Evolutionary conservation across 1,140 invertebrate genomes (phyloP), one percentile per base, ranked within the genome.

Genomic region (Drosophila yakuba): DNA sequence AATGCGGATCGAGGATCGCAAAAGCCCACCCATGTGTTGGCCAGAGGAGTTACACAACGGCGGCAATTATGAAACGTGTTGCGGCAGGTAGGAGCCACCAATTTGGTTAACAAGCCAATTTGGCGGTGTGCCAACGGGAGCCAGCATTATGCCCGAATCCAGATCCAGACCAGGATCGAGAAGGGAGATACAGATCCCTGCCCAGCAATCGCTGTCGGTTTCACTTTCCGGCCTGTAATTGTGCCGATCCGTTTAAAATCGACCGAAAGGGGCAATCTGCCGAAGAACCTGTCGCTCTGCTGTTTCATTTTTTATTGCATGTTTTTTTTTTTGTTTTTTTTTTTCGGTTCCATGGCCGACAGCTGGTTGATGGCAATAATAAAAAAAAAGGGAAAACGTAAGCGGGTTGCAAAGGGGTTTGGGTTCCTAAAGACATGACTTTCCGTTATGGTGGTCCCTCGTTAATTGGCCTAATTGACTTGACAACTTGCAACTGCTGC

Each of bases 31-130:
- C 81, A 73, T 38, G n/a, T 38, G 38, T 48, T 12, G 23, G 32
- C 36, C n/a, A 58, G 60, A 69, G 61, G 47, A 75, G 76, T 84
- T 84, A 80, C 66, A 72, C 80, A 84, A 54, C 36, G 44, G 62
- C 45, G 75, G 38, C 64, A 69, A 77, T 77, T 77, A 77, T 57
- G 67, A 75, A 77, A 77, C 74, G 69, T 56, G 58, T 74, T 74
- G 58, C 35, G 58, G 47, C 69, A 48, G 68, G 68, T 39, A 80
- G 59, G 43, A 80, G 78, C 82, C 67, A 48, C 56, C 73, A 88
- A 88, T 88, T 88, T 88, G 83, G 84, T 83, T 88, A 88, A 88
- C 79, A 79, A 88, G 83, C 79, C 79, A 88, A 88, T 83, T 83
- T 83, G 57, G 79, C 54, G 60, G 47, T 60, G 56, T 59, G 36